phyloP scores from a whole-genome alignment of 2,888 invertebrate species.

The Anoplius nigerrimus region DNA sequence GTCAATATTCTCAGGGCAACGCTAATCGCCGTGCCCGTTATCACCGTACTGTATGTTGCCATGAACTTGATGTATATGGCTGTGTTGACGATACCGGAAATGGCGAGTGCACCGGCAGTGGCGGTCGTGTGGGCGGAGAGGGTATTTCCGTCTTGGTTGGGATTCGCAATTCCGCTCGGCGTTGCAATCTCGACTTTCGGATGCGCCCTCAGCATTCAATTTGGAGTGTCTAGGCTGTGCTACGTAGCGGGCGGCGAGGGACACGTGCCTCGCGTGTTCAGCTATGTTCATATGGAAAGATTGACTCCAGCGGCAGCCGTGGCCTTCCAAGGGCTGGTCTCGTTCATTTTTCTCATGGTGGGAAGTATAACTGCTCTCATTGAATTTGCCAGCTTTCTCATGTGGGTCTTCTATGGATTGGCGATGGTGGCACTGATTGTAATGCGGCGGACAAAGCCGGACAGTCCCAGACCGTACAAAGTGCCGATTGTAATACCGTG shows the following conservation, averaged over 20 bases:
- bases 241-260: conserved; percentile 89
- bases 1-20: conserved; percentile 89
- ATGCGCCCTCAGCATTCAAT: conserved; percentile 86
- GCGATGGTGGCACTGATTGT: conserved; percentile 88
- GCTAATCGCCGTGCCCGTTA: conserved; percentile 87
- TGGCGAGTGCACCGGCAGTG: conserved; percentile 85
- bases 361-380: conserved; percentile 87
- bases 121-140: conserved; percentile 85
- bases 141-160: conserved; percentile 80
- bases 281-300: conserved; percentile 84
- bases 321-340: conserved; percentile 84
- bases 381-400: conserved; percentile 90
- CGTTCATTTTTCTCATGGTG: conserved; percentile 82
- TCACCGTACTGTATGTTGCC: conserved; percentile 86
- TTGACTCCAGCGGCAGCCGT: conserved; percentile 90
- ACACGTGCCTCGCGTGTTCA: conserved; percentile 86
- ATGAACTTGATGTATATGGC: conserved; percentile 94
- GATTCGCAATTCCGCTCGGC: conserved; percentile 84
- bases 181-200: conserved; percentile 88
- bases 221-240: conserved; percentile 85
- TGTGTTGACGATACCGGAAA: conserved; percentile 83
- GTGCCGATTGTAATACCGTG: conserved; percentile 85
- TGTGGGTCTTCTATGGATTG: conserved; percentile 91
- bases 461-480: conserved; percentile 83
- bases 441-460: conserved; percentile 82